Evolutionary conservation across 2,113 vertebrate species (phyloP), one percentile per base, ranked within the genome.

Genomic region (Petroica traversi): DNA sequence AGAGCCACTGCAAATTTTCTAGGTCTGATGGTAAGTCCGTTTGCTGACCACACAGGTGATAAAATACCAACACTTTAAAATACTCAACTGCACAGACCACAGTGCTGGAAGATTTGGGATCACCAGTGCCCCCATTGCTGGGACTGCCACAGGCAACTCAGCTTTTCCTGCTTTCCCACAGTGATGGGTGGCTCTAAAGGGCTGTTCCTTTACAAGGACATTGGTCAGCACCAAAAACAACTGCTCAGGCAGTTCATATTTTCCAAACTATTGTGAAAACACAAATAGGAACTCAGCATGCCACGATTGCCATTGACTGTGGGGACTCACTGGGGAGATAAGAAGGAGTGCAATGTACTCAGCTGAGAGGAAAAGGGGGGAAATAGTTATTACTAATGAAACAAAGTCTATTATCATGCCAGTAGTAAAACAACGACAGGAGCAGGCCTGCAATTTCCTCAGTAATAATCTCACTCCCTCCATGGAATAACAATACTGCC

Each of bases 361-460:
- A 88, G 66, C 45, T 34, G 49, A 49, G 67, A 83, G 46, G 28
- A n/a, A 51, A 41, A 26, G 16, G 62, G 57, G 67, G 14, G 2
- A 66, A 91, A 92, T 87, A 7, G 14, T 91, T 93, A 93, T 61
- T 85, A 86, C 61, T 93, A 91, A 95, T 86, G 89, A 90, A 95
- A 71, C 52, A 93, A 91, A 92, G 69, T 48, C 92, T 81, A n/a
- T 93, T 92, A 87, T 78, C 81, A 71, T 41, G 81, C 36, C 67
- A 86, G 61, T 34, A 54, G 91, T 85, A 89, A 89, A 96, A 87
- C 74, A 85, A 89, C 0, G 3, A 29, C 49, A 78, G 48, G 52
- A 95, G 80, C 89, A 89, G 93, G 83, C 69, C 94, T 87, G 86
- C 80, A 95, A 96, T 97, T 97, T 96, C 94, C 91, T 92, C 91